Evolutionary conservation across 2,113 vertebrate species (phyloP), one percentile per base, ranked within the genome.

Genomic region (Pardalotus punctatus): DNA sequence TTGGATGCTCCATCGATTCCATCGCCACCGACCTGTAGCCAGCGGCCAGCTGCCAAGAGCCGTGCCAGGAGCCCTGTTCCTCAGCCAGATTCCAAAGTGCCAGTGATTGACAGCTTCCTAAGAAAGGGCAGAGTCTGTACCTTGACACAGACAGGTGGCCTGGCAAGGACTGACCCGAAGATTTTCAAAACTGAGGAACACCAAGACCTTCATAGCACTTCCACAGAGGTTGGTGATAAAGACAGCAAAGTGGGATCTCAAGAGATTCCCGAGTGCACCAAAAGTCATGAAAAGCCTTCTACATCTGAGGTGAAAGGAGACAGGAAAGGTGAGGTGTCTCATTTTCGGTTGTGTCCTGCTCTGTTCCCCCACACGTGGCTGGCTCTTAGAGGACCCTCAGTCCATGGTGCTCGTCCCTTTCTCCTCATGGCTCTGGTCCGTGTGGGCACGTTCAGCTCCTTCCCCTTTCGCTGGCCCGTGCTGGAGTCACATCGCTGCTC

Each of bases 291-390:
- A 33, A 97, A 96, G 33, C 98, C 98, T 6, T 98, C 99, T 22
- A 98, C 98, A 3, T 98, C 98, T 27, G 72, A 97, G 47, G n/a
- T 88, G 3, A 99, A 98, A 94, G 97, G 92, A 4, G 72, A 93
- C 15, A 82, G 93, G 62, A 99, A 98, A 99, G 99, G 99, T 99
- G 97, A 98, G 95, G 9, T 22, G 38, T 35, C 73, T 5, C 2
- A 3, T 20, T 66, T 22, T 29, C 69, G 47, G 0, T 29, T 56
- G 4, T 64, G 42, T 43, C n/a, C 31, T 69, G 24, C 20, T 36
- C 28, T 43, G 12, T 45, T 43, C 9, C 48, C 38, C 10, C 5
- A 1, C 0, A 7, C 24, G 36, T 14, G 36, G 40, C 19, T 64
- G 73, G 15, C 84, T 56, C 43, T 14, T 4, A 1, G 27, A 33